These are phyloP conservation scores for Acronicta psi DNA, from an alignment of 2,888 invertebrate species.

Conservation along the genomic window DNA sequence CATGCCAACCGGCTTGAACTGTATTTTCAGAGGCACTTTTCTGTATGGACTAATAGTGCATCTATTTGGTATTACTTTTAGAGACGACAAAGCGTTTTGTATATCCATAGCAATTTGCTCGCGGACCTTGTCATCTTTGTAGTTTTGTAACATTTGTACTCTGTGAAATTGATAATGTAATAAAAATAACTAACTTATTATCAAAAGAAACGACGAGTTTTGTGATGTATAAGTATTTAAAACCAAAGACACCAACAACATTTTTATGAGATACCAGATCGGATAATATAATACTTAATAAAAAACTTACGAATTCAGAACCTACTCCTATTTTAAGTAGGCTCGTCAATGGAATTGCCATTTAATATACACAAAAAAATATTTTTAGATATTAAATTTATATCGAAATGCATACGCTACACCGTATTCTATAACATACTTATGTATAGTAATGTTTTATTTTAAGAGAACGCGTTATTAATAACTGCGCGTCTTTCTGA, in stretches of 20 bases:
- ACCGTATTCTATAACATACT: neutral
- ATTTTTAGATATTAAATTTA: too few species aligned
- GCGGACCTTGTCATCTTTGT: constrained; percentile 73
- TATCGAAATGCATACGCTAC: too few species aligned
- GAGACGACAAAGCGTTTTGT: constrained; percentile 77
- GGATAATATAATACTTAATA: too few species aligned
- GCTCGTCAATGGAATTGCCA: too few species aligned
- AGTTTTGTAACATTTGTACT: constrained; percentile 75
- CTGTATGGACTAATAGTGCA: constrained; percentile 75
- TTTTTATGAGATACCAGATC: too few species aligned
- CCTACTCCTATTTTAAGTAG: too few species aligned
- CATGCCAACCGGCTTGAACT: constrained; percentile 82
- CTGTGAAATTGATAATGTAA: constrained; percentile 56
- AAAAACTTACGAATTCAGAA: too few species aligned
- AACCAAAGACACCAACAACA: too few species aligned
- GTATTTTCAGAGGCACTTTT: constrained; percentile 80
- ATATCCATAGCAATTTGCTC: constrained; percentile 79
- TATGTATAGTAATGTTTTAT: neutral
- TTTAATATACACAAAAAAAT: too few species aligned
- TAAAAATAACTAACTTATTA: too few species aligned
- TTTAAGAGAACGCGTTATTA: constrained; percentile 8
- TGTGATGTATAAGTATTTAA: too few species aligned
- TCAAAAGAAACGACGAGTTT: too few species aligned
- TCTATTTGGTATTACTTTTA: constrained; percentile 79
- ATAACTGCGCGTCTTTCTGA: constrained; percentile 7